Base-by-base conservation (phyloP, 1,140 invertebrate genomes). In the Schmidtea mediterranea region DNA sequence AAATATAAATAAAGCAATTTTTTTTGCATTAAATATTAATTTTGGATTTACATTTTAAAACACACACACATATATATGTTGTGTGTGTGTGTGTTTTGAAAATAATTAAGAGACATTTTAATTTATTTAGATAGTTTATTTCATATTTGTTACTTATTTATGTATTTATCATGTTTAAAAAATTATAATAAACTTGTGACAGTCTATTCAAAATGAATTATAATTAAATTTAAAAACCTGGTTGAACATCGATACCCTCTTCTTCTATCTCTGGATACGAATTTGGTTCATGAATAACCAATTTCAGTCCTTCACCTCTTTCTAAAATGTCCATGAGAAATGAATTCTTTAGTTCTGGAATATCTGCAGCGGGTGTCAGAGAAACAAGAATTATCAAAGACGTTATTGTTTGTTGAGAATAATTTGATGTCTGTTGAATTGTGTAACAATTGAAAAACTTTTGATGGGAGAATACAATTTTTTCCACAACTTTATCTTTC, bases 401-500 rank as follows among this genome's bases (percentile, higher is more conserved):
- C 3, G 12, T 12, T 6, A 41, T 41, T 10, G 40, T 6, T 23
- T 41, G 18, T 6, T 19, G 22, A 6, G 18, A 6, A 10, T 6
- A 23, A 23, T 23, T 41, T 6, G 10, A 3, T 23, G 3, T 41
- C 18, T 23, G 3, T 19, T 41, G 3, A 19, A 41, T 23, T 19
- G 40, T 41, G 3, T 10, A 41, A 23, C 40, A 41, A 23, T 41
- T 41, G 12, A 41, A 41, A 12, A 41, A 41, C 40, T 41, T 23
- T 19, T 23, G 18, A 3, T 41, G 40, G 10, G 40, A 41, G 40
- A 41, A 41, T 12, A 41, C 18, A 6, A 6, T 41, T 23, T 32
- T 32, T 10, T 32, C 5, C 10, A 32, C 26, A 6, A 41, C 12
- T 41, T 6, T 12, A 5, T 19, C 10, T 6, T 12, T 41, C 12